These are phyloP conservation scores for Paradisaea rubra DNA, from an alignment of 2,113 vertebrate genomes.

Conservation along the genomic window DNA sequence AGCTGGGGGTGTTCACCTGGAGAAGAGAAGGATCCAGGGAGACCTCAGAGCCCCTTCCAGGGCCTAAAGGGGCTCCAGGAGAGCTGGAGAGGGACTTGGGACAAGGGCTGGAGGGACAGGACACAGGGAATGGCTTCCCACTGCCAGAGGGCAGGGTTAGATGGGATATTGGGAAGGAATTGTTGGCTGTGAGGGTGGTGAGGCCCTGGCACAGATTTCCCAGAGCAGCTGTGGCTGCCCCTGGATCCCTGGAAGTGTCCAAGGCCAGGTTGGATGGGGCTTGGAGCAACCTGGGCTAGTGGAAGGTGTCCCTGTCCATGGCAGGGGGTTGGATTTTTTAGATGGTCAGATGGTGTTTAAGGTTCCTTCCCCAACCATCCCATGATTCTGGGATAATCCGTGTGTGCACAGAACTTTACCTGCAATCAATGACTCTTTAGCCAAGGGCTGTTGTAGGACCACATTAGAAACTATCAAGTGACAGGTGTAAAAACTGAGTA, in stretches of 20 bases:
- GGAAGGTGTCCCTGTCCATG: not conserved
- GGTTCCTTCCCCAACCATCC: not conserved
- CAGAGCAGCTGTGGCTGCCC: not conserved
- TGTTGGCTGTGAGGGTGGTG: fast-evolving
- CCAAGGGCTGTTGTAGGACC: not conserved
- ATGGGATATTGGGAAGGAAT: not conserved
- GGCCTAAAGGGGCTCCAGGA: not conserved
- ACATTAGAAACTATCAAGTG: not conserved
- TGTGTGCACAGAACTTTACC: not conserved
- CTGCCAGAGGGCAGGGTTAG: fast-evolving
- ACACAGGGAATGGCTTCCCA: not conserved
- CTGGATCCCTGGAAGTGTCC: not conserved
- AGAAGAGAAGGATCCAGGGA: not conserved
- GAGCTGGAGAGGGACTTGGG: not conserved
- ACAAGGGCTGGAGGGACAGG: not conserved
- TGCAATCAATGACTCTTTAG: not conserved
- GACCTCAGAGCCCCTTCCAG: not conserved
- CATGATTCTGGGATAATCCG: not conserved
- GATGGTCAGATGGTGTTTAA: not conserved
- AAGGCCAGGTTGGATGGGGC: fast-evolving
- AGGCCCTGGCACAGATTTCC: not conserved
- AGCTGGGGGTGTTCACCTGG: not conserved
- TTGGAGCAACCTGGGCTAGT: fast-evolving
- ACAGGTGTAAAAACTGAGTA: not conserved
- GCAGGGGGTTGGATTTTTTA: not conserved